Evolutionary conservation across 2,888 invertebrate genomes (phyloP).

Genomic region (Brachylomia viminalis): DNA sequence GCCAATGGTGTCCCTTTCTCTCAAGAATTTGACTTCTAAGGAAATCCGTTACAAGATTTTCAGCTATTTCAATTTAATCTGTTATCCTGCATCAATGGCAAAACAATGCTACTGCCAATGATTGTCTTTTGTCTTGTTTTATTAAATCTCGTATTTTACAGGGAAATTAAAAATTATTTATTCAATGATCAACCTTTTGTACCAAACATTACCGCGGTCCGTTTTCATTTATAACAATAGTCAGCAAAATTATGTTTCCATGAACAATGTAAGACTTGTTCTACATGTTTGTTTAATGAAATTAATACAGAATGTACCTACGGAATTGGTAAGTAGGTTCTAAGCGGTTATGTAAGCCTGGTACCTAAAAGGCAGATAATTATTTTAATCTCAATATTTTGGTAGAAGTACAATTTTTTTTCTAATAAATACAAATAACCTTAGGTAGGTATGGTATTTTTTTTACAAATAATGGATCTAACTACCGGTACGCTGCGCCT

Average conservation of each 20-base stretch:
- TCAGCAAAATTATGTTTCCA: conserved; percentile 17
- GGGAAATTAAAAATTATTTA: conserved; percentile 29
- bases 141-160: not conserved
- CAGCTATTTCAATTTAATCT: not conserved
- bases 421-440: too few species aligned
- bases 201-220: not conserved
- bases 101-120: not conserved
- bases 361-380: not conserved
- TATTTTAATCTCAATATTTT: not conserved
- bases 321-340: conserved; percentile 7
- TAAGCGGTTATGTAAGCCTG: conserved; percentile 11
- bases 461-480: not conserved
- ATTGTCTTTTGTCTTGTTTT: not conserved
- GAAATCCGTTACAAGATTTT: not conserved
- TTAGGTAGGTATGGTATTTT: not conserved
- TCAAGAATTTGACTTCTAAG: not conserved
- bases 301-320: conserved; percentile 18
- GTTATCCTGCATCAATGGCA: not conserved
- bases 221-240: conserved; percentile 31
- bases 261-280: conserved; percentile 8
- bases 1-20: not conserved
- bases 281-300: conserved; percentile 13
- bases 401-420: not conserved
- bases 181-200: conserved; percentile 35
- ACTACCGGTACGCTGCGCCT: too few species aligned